Base-by-base conservation (phyloP, 2,888 invertebrate genomes). In the Rugalucina vietnamica region DNA sequence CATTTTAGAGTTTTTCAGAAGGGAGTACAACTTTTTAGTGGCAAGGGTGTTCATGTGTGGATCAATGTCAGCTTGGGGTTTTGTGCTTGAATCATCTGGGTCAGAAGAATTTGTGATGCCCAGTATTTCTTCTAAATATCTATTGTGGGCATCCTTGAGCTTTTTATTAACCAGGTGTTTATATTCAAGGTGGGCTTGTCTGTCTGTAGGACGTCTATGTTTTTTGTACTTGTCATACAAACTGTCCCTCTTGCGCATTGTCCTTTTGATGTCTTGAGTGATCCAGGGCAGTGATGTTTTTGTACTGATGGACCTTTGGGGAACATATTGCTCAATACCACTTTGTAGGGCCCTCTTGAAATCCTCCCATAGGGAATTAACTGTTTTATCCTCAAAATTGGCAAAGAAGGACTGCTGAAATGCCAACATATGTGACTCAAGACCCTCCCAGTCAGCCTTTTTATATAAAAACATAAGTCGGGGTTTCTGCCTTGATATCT, bases 1-100 rank as follows among this genome's bases (percentile, higher is more conserved):
- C 65, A 79, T 57, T 76, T 50, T 76, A n/a, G 74, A 69, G 27
- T 77, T 76, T 69, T 84, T 84, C 18, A 84, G 74, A 8, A 80
- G 69, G 12, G 80, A 73, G 34, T 80, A 84, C n/a, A 80, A 43
- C 34, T 77, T 84, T 72, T 80, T 77, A 50, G 54, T 78, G 60
- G 60, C 60, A 60, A 60, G 18, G 29, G 60, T 60, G 65, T 65
- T 65, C 34, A 2, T 34, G 32, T 65, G 65, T 2, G 34, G 65
- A 21, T 34, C 65, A 34, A 14, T 65, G 65, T 65, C 65, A 14
- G 34, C 21, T 18, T 34, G 8, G 3, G 32, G 65, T 18, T 1
- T 34, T 18, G 27, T 3, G 34, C 12, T 65, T 29, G 34, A 14
- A 1, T n/a, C n/a, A n/a, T n/a, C n/a, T 32, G 65, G 65, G 10